Evolutionary conservation across 1,140 invertebrate species (phyloP).

Genomic region (Aphelenchoides besseyi): DNA sequence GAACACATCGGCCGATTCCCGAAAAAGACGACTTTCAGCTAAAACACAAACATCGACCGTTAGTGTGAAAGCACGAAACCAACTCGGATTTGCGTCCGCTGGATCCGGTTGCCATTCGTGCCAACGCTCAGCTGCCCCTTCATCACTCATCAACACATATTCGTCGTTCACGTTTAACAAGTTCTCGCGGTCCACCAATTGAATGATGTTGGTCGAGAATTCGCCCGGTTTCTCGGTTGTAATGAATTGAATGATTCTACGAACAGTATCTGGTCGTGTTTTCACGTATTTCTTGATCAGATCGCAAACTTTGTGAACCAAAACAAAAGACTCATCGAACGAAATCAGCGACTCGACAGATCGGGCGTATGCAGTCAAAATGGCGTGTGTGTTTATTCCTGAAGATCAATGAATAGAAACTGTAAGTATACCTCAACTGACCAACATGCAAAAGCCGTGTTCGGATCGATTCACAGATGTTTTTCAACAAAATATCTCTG

Average conservation of each 20-base stretch:
- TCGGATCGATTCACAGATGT: slow-evolving; percentile 34
- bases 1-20: slow-evolving; percentile 84
- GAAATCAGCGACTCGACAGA: slow-evolving; percentile 86
- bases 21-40: slow-evolving; percentile 63
- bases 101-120: slow-evolving; percentile 54
- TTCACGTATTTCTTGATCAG: slow-evolving; percentile 74
- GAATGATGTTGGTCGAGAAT: slow-evolving; percentile 19
- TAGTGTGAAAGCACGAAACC: not conserved
- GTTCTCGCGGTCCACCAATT: slow-evolving; percentile 36
- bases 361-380: slow-evolving; percentile 90
- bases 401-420: slow-evolving; percentile 12
- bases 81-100: slow-evolving; percentile 51
- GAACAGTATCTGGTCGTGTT: slow-evolving; percentile 55
- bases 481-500: slow-evolving; percentile 35
- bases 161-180: slow-evolving; percentile 52
- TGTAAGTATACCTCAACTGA: slow-evolving; percentile 26
- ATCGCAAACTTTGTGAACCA: slow-evolving; percentile 88
- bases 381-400: slow-evolving; percentile 94
- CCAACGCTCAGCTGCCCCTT: slow-evolving; percentile 41
- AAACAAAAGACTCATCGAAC: slow-evolving; percentile 84
- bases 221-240: slow-evolving; percentile 52
- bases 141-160: slow-evolving; percentile 50
- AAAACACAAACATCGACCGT: slow-evolving; percentile 29
- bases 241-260: slow-evolving; percentile 59
- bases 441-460: slow-evolving; percentile 40